Evolutionary conservation across 2,797 vertebrate species (phyloP).

Genomic region (Myotis vivesi): DNA sequence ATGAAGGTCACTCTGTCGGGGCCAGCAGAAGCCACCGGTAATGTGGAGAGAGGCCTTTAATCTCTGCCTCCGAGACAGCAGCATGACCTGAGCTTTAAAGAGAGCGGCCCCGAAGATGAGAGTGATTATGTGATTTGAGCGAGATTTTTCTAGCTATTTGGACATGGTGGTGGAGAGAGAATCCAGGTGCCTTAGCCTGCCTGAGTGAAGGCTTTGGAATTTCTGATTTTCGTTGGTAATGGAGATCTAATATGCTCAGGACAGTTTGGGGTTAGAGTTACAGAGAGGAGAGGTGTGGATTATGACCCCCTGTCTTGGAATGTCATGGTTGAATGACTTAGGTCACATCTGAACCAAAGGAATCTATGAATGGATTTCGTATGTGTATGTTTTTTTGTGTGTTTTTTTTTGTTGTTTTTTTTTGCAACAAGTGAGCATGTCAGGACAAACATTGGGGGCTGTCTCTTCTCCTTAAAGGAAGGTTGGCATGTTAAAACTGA

Average conservation of each 20-base stretch:
- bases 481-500: background rate
- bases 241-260: background rate
- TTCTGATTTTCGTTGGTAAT: background rate
- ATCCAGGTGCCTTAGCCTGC: background rate
- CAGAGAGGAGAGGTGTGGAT: background rate
- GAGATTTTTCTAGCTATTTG: constrained; percentile 37
- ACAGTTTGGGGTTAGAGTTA: background rate
- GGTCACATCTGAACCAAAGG: background rate
- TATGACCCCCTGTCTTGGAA: background rate
- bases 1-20: background rate
- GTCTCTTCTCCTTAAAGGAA: background rate
- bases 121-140: constrained; percentile 25
- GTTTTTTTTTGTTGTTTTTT: too few relatives aligned
- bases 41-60: constrained; percentile 30
- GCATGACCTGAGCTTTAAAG: constrained; percentile 33
- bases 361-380: background rate
- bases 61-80: background rate
- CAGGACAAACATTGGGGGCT: background rate
- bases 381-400: background rate
- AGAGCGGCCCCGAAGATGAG: background rate
- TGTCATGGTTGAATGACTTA: background rate
- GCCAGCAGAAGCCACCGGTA: background rate
- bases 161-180: background rate
- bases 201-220: background rate
- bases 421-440: constrained; percentile 14